A percentile compares a stretch with the other conserved stretches of the same genome.
phyloP scores from a whole-genome alignment of 1,140 invertebrate genomes.

The Oryctes rhinoceros region DNA sequence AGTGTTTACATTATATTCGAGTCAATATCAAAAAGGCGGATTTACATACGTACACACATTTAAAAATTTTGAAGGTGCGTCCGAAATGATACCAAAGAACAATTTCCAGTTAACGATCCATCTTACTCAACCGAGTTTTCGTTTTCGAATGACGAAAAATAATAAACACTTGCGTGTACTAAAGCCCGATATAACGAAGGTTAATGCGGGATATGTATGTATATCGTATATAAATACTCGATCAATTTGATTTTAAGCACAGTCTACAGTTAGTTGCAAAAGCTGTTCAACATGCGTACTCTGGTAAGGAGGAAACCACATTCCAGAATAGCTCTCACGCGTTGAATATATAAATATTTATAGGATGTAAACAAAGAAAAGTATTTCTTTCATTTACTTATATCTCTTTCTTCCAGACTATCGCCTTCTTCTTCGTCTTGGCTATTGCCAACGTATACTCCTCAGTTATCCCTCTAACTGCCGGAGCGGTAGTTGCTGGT shows the following conservation, averaged over 20 bases:
- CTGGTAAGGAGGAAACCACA: neutral
- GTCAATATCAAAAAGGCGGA: too few relatives aligned
- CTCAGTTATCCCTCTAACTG: neutral
- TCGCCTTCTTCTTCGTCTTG: neutral
- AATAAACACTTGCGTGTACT: conserved; percentile 7
- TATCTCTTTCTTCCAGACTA: neutral
- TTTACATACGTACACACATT: too few relatives aligned
- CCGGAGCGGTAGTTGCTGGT: neutral
- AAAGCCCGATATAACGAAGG: neutral
- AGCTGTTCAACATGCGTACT: conserved; percentile 19
- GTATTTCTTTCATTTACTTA: neutral
- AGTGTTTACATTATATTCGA: too few relatives aligned
- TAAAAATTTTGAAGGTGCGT: too few relatives aligned
- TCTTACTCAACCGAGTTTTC: neutral
- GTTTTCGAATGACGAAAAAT: conserved; percentile 20
- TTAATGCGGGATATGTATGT: neutral
- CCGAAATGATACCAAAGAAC: too few relatives aligned
- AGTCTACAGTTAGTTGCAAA: conserved; percentile 8
- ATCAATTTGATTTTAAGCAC: neutral
- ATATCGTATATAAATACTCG: conserved; percentile 1
- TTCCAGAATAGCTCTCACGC: neutral
- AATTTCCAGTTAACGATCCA: too few relatives aligned
- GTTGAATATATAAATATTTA: neutral
- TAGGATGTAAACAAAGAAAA: neutral
- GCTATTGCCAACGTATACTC: conserved; percentile 10